Conservation (phyloP, 2,113 vertebrate genomes). For the Sardina pilchardus region DNA sequence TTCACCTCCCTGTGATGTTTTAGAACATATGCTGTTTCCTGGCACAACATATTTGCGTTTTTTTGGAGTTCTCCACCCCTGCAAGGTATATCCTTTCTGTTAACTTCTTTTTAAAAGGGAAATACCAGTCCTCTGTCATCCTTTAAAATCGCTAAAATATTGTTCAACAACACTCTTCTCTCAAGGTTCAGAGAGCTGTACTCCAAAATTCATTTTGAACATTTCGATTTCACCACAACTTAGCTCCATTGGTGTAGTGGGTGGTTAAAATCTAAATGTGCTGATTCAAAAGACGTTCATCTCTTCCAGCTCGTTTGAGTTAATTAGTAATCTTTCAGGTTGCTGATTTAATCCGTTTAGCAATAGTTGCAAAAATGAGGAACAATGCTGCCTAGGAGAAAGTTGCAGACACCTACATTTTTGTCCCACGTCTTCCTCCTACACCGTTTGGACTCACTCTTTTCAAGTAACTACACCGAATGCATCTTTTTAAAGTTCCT, state of each 20-base stretch:
- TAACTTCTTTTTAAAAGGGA: not conserved
- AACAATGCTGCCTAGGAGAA: conserved; percentile 60
- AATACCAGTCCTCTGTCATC: not conserved
- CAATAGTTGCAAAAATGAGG: conserved; percentile 50
- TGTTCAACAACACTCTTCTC: not conserved
- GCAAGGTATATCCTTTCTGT: not conserved
- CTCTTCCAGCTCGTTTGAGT: conserved; percentile 46
- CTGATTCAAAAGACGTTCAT: conserved; percentile 19
- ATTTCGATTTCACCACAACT: not conserved
- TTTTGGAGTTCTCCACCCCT: not conserved
- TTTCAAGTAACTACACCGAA: conserved; percentile 68
- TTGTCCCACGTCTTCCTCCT: conserved; percentile 79
- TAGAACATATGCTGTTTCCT: not conserved
- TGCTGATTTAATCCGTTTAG: conserved; percentile 42
- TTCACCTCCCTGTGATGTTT: not conserved
- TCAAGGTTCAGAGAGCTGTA: not conserved
- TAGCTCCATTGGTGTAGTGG: not conserved
- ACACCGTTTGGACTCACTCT: conserved; percentile 73
- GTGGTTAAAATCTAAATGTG: conserved; percentile 20
- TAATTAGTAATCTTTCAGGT: conserved; percentile 61
- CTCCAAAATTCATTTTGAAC: not conserved
- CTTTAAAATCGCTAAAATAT: not conserved
- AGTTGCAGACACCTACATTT: conserved; percentile 86
- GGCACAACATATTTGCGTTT: not conserved
- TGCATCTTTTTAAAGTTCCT: conserved; percentile 76